These are phyloP conservation scores for Melierax canorus DNA, from an alignment of 2,113 vertebrate genomes.

Conservation along the genomic window DNA sequence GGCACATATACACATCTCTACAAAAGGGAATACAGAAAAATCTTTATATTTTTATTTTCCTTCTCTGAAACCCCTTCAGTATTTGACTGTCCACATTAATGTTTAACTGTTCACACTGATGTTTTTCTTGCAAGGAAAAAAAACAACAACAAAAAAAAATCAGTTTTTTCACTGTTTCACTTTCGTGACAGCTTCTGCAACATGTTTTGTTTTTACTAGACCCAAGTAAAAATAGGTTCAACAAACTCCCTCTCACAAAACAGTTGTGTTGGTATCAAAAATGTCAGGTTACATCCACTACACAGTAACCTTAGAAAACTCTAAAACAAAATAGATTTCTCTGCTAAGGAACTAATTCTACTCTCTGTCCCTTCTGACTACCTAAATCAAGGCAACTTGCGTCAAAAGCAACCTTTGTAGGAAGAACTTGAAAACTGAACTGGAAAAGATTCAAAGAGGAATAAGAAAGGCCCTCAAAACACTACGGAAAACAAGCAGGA, in stretches of 20 bases:
- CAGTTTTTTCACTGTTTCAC: neutral
- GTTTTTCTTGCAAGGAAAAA: neutral
- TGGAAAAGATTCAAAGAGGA: neutral
- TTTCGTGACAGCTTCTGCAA: neutral
- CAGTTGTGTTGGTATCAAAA: neutral
- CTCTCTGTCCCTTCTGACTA: neutral
- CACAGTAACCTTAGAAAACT: neutral
- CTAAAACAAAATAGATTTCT: neutral
- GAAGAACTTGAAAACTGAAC: neutral
- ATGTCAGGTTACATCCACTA: neutral
- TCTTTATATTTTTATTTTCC: neutral
- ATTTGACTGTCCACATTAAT: neutral
- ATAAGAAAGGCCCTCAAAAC: neutral
- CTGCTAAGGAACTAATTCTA: neutral
- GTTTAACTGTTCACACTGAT: neutral
- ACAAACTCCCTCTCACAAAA: neutral
- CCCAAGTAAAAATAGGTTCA: neutral
- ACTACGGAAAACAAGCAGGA: neutral
- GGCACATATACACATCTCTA: neutral
- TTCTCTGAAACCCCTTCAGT: neutral
- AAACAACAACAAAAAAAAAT: fast-evolving
- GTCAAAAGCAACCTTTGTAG: neutral
- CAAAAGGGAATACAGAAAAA: neutral
- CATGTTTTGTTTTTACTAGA: neutral
- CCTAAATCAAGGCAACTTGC: neutral